Evolutionary conservation across 2,888 invertebrate species (phyloP).

Genomic region (Lithophane semibrunnea): DNA sequence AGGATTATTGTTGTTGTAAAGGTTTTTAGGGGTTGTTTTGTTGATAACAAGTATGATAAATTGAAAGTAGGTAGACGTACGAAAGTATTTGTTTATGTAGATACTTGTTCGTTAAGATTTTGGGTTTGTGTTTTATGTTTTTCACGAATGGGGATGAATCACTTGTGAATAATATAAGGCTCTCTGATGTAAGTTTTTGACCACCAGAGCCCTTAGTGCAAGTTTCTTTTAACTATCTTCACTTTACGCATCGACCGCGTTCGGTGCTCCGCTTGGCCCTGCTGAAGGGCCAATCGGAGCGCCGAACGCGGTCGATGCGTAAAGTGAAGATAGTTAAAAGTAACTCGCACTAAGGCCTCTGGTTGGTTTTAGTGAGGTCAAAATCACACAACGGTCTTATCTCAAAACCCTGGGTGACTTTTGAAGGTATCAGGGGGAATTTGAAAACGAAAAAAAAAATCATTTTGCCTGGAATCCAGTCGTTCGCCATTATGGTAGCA

Average conservation of each 20-base stretch:
- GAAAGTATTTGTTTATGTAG: neutral
- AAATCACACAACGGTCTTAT: neutral
- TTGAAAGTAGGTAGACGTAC: neutral
- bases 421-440: neutral
- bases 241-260: too few relatives aligned
- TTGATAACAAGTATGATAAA: conserved; percentile 17
- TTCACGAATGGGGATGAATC: neutral
- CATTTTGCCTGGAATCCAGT: neutral
- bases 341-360: too few relatives aligned
- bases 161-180: neutral
- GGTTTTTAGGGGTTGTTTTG: conserved; percentile 4
- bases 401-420: neutral
- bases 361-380: neutral
- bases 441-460: too few relatives aligned
- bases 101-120: neutral
- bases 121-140: neutral
- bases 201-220: too few relatives aligned
- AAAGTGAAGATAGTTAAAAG: too few relatives aligned
- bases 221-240: too few relatives aligned
- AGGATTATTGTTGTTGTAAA: conserved; percentile 13
- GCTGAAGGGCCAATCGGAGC: too few relatives aligned
- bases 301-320: too few relatives aligned
- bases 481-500: too few relatives aligned
- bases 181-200: neutral
- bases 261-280: too few relatives aligned